Conservation (phyloP, 2,113 vertebrate species). For the Glaucomys volans region DNA sequence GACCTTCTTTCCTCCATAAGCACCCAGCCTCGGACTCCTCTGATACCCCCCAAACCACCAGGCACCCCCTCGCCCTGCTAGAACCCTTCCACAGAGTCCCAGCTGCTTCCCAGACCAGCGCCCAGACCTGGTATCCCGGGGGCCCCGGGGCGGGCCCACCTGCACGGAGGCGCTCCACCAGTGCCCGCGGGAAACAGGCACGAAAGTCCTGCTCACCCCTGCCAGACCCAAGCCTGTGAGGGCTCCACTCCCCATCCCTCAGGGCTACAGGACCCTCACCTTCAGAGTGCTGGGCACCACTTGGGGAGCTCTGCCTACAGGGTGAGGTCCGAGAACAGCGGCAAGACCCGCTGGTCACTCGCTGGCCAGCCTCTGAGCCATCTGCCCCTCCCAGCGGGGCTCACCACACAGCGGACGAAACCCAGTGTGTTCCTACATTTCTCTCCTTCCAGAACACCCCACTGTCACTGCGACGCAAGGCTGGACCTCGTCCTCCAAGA, state of each 20-base stretch:
- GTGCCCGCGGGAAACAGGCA: too few relatives aligned
- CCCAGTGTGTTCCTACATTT: fast-evolving
- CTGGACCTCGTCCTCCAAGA: fast-evolving
- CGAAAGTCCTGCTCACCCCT: too few relatives aligned
- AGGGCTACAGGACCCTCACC: neutral
- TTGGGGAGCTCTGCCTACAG: neutral
- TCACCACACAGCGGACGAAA: fast-evolving
- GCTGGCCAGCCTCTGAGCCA: fast-evolving
- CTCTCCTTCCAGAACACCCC: neutral
- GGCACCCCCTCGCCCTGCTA: neutral
- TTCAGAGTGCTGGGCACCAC: neutral
- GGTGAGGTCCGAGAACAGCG: neutral
- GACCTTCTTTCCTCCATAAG: neutral
- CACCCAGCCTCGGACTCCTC: neutral
- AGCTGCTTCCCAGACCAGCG: neutral
- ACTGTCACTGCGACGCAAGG: neutral
- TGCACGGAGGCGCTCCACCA: too few relatives aligned
- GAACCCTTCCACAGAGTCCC: neutral
- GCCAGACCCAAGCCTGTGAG: too few relatives aligned
- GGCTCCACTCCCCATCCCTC: neutral
- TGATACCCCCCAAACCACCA: too few relatives aligned
- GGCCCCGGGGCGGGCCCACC: too few relatives aligned
- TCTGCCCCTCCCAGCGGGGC: fast-evolving
- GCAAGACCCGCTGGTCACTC: fast-evolving
- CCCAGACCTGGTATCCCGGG: neutral